Evolutionary conservation across 2,797 vertebrate species (phyloP), one percentile per base, ranked within the genome.

Genomic region (Smutsia gigantea): DNA sequence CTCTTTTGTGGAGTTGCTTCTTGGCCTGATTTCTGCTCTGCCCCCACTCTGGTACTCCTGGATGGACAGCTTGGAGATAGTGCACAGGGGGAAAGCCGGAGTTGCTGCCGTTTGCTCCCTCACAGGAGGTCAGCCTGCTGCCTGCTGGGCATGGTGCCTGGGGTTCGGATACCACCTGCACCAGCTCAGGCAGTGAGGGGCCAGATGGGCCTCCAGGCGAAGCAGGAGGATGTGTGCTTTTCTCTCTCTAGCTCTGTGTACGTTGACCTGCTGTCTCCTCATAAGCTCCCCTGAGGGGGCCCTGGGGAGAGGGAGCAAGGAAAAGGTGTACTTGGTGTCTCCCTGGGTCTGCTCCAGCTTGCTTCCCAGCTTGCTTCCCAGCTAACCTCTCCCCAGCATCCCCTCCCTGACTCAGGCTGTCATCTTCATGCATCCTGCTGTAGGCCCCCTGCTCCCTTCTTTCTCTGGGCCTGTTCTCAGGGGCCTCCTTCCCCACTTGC

Each of bases 361-460:
- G n/a, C n/a, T n/a, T n/a, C n/a, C n/a, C 69, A 71, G 59, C 71
- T 89, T 79, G 93, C 94, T 97, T 97, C 97, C 96, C 64, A 86
- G 83, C 93, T 90, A 96, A 71, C 46, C 96, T 97, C 89, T 74
- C 0, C 68, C 49, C 88, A 2, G 0, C 5, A 18, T 42, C 87
- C 86, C 49, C 57, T 89, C 39, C n/a, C n/a, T 55, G 2, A 13
- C 74, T 63, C 37, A 42, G 5, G n/a, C 89, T 97, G 19, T 0
- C 49, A 1, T 8, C 68, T 96, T 94, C 57, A 79, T 94, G 74
- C 83, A 87, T 92, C 61, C 83, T 81, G 85, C 7, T 0, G 83
- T 59, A 74, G 63, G 27, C 39, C 11, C 51, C 57, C 2, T 0
- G 31, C 49, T 25, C 46, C 18, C 39, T 87, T 96, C 90, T 90